A percentile compares a stretch with the other conserved stretches of the same genome.
phyloP scores from a whole-genome alignment of 2,797 vertebrate genomes.

The Pelochelys cantorii region DNA sequence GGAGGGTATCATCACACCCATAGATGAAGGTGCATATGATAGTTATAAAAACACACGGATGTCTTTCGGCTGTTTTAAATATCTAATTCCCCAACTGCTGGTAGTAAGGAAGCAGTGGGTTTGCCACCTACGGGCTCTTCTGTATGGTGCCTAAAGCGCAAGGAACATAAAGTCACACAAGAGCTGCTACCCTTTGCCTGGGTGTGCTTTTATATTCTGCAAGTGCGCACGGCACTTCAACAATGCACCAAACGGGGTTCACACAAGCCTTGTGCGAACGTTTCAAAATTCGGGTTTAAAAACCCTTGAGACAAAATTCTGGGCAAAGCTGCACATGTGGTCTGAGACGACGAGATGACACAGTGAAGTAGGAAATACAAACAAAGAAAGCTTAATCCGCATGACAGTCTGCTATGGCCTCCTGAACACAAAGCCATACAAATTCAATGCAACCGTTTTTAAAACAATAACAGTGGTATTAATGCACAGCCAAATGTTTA shows the following conservation, averaged over 20 bases:
- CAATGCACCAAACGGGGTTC: not conserved
- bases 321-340: not conserved
- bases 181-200: not conserved
- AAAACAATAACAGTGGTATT: not conserved
- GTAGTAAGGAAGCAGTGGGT: not conserved
- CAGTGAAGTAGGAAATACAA: not conserved
- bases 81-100: not conserved
- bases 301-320: not conserved
- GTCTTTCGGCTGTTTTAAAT: not conserved
- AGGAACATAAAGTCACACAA: not conserved
- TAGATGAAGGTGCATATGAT: not conserved
- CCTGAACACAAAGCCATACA: slow-evolving; percentile 22
- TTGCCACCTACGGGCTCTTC: not conserved
- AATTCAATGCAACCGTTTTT: not conserved
- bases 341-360: slow-evolving; percentile 20
- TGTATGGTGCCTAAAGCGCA: not conserved
- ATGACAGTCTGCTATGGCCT: not conserved
- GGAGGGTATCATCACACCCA: not conserved
- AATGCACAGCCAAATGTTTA: slow-evolving; percentile 13
- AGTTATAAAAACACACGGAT: not conserved
- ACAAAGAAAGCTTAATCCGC: slow-evolving; percentile 31
- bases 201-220: not conserved
- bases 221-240: not conserved
- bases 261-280: not conserved
- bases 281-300: slow-evolving; percentile 21